Evolutionary conservation across 2,113 vertebrate species (phyloP).

Genomic region (Paracanthobrama guichenoti): DNA sequence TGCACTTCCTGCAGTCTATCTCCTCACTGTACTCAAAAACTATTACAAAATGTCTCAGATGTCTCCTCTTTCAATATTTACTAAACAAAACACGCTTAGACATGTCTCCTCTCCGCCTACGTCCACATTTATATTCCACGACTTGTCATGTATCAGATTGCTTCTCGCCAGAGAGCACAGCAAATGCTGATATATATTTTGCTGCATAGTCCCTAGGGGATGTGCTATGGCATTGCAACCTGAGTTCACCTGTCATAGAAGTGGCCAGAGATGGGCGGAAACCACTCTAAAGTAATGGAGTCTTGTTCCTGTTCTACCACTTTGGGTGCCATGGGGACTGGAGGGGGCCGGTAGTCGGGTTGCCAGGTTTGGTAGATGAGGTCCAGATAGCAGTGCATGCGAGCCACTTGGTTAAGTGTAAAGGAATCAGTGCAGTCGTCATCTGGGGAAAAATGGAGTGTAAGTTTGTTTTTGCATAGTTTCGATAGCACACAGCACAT

Average conservation of each 20-base stretch:
- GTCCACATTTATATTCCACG: neutral
- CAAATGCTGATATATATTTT: conserved; percentile 2
- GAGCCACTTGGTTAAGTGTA: conserved; percentile 94
- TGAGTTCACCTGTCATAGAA: conserved; percentile 96
- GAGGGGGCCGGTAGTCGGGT: conserved; percentile 82
- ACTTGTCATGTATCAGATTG: conserved; percentile 17
- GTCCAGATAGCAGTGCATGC: conserved; percentile 99
- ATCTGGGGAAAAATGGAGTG: conserved; percentile 75
- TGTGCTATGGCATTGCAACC: conserved; percentile 45
- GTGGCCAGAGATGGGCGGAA: conserved; percentile 90
- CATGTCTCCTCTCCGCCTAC: conserved; percentile 20
- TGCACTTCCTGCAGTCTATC: neutral
- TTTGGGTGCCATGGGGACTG: conserved; percentile 87
- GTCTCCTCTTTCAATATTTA: conserved; percentile 4
- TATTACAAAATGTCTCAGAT: conserved; percentile 11
- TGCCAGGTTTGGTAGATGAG: conserved; percentile 96
- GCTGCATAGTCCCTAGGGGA: neutral
- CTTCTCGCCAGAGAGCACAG: conserved; percentile 20
- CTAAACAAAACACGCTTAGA: conserved; percentile 36
- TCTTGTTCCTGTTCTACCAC: conserved; percentile 82
- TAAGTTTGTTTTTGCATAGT: neutral
- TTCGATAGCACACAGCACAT: neutral
- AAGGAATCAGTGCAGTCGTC: conserved; percentile 97
- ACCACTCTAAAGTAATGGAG: conserved; percentile 90
- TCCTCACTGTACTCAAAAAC: conserved; percentile 10